These are phyloP conservation scores for Drosophila basisetae DNA, from an alignment of 2,888 invertebrate species.

Conservation along the genomic window DNA sequence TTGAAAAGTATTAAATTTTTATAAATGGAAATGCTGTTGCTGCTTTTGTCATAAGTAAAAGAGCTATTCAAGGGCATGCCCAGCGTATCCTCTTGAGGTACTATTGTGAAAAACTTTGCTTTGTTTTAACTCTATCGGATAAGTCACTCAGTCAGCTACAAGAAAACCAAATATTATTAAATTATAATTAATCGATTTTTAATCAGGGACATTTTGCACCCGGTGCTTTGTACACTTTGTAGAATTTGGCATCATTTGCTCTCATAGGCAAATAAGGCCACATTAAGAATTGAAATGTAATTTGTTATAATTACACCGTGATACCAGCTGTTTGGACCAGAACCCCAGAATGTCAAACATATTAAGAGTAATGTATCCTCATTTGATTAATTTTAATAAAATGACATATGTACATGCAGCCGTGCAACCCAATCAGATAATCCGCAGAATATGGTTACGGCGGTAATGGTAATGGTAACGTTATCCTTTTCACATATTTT, in stretches of 20 bases:
- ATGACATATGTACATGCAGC: constrained; percentile 12
- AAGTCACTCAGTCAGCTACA: background rate
- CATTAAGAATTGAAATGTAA: constrained; percentile 60
- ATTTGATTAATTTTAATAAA: constrained; percentile 70
- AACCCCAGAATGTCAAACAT: constrained; percentile 34
- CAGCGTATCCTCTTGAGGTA: background rate
- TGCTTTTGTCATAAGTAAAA: background rate
- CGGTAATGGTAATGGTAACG: constrained; percentile 4
- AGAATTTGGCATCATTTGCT: constrained; percentile 38
- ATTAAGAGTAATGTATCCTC: constrained; percentile 47
- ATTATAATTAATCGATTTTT: constrained; percentile 68
- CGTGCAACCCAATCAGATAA: too few species aligned
- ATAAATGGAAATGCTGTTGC: background rate
- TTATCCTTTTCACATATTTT: constrained; percentile 7
- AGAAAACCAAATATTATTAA: constrained; percentile 50
- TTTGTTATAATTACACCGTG: constrained; percentile 45
- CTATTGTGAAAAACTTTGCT: background rate
- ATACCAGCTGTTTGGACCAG: constrained; percentile 1
- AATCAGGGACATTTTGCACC: constrained; percentile 43
- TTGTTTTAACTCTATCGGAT: background rate
- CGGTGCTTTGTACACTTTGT: constrained; percentile 3
- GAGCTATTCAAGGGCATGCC: background rate
- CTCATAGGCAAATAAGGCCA: constrained; percentile 55
- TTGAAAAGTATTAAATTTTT: constrained; percentile 11
- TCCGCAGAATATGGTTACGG: constrained; percentile 4